A percentile compares a stretch with the other conserved stretches of the same genome.
phyloP scores from a whole-genome alignment of 2,113 vertebrate species.

The Mus spicilegus region DNA sequence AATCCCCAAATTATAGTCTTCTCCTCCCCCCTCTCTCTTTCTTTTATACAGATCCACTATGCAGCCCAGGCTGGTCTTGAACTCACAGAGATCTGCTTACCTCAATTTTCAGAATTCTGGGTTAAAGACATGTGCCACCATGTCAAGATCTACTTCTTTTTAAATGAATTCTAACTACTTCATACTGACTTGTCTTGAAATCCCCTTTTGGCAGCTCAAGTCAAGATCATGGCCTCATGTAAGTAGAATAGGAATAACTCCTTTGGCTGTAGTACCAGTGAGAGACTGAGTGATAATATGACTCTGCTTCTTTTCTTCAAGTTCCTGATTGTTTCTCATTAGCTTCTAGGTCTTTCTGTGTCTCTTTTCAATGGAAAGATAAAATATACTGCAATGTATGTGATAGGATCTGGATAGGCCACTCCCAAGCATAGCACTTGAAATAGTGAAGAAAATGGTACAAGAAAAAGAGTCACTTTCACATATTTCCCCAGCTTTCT shows the following conservation, averaged over 20 bases:
- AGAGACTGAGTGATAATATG: background rate
- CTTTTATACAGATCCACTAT: background rate
- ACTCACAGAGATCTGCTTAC: background rate
- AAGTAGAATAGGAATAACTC: background rate
- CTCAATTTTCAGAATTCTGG: background rate
- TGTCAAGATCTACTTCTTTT: background rate
- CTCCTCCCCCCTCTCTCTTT: no score
- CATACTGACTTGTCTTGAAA: background rate
- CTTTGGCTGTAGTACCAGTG: background rate
- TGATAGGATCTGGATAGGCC: background rate
- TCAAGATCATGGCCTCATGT: background rate
- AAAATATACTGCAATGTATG: slow-evolving; percentile 1
- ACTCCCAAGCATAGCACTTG: background rate
- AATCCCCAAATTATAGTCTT: background rate
- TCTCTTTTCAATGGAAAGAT: slow-evolving; percentile 9
- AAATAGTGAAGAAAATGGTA: background rate
- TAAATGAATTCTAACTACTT: background rate
- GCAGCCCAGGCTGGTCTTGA: background rate
- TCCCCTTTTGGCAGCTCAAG: background rate
- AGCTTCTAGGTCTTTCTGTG: background rate
- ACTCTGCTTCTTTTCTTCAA: background rate
- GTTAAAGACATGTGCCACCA: background rate
- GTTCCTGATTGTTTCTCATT: slow-evolving; percentile 23
- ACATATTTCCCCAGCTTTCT: background rate
- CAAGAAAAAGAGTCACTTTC: background rate